Base-by-base conservation (phyloP, 1,140 invertebrate genomes). In the Acromyrmex echinatior region DNA sequence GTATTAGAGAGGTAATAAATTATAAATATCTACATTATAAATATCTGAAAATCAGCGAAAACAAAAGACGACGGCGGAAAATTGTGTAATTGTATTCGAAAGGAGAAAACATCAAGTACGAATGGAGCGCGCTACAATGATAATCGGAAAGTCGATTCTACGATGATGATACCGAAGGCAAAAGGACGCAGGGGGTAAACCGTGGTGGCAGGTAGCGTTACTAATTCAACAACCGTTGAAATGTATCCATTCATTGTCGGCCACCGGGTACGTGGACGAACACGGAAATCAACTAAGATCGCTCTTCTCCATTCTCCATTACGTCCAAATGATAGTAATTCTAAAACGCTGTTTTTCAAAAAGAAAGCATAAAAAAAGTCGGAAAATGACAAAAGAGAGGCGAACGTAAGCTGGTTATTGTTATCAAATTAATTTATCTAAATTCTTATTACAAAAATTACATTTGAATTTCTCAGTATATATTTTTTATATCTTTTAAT, bases 171-270 rank as follows among this genome's bases (percentile, higher is more conserved):
- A 66, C 58, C 62, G 58, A 65, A 14, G 73, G 73, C 60, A 60
- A 21, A 45, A 68, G 87, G 53, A 77, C 71, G 87, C 51, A 86
- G 68, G 76, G 80, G 79, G 68, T 86, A 90, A 86, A 86, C 66
- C 90, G 58, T 85, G 68, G 82, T 89, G 88, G 84, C 88, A 86
- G 84, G 53, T 88, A 92, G 91, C 86, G 87, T 94, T 92, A 93
- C 89, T 94, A 93, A 94, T 94, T 94, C 92, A 94, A 45, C 81
- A 88, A 74, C 39, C 86, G 70, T 77, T 85, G 82, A 93, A 94
- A 94, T 92, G 94, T 88, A 91, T 79, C 86, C 92, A 93, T 94
- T 94, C 92, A 95, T 93, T 81, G 88, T 49, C 63, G 87, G 81
- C 63, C 88, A 89, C 74, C 68, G 58, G 73, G 58, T 89, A 88